Percentiles rank a stretch among this genome's conserved stretches.
Evolutionary conservation across 2,888 invertebrate species (phyloP).

Genomic region (Xanthostigma xanthostigma): DNA sequence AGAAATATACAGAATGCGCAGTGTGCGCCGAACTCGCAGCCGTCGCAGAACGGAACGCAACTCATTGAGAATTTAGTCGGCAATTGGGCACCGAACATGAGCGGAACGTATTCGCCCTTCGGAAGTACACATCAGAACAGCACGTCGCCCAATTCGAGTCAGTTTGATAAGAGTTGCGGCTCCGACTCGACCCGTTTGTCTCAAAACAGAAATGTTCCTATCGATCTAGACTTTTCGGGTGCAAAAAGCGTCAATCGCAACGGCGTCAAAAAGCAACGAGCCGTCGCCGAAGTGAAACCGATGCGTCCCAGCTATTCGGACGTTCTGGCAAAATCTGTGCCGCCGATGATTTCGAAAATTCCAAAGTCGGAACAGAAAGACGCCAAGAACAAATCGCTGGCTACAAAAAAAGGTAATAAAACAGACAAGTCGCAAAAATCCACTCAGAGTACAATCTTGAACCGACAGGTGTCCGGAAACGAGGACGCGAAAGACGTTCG

Average conservation of each 20-base stretch:
- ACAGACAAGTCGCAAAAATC: slow-evolving; percentile 25
- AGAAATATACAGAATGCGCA: slow-evolving; percentile 6
- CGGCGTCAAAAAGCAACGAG: slow-evolving; percentile 42
- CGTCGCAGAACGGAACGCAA: slow-evolving; percentile 20
- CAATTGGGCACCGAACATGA: slow-evolving; percentile 56
- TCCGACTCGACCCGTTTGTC: too few species aligned
- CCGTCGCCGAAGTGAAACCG: slow-evolving; percentile 73
- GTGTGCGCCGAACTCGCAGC: neutral
- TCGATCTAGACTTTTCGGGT: neutral
- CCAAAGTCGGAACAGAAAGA: slow-evolving; percentile 26
- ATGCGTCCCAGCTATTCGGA: slow-evolving; percentile 79
- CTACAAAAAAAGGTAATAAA: slow-evolving; percentile 27
- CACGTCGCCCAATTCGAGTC: slow-evolving; percentile 5
- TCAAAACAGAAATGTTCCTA: too few species aligned
- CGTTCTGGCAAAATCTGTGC: slow-evolving; percentile 55
- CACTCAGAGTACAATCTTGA: slow-evolving; percentile 20
- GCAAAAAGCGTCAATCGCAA: neutral
- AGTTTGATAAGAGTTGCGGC: too few species aligned
- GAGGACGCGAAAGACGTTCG: slow-evolving; percentile 28
- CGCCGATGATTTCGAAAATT: slow-evolving; percentile 21
- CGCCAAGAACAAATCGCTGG: slow-evolving; percentile 27
- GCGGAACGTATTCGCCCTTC: slow-evolving; percentile 60
- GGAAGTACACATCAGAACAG: slow-evolving; percentile 35
- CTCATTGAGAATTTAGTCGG: slow-evolving; percentile 56
- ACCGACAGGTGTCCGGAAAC: slow-evolving; percentile 37